Percentiles rank a stretch among this genome's conserved stretches.
Evolutionary conservation across 2,797 vertebrate species (phyloP).

Genomic region (Muscicapa comitata): DNA sequence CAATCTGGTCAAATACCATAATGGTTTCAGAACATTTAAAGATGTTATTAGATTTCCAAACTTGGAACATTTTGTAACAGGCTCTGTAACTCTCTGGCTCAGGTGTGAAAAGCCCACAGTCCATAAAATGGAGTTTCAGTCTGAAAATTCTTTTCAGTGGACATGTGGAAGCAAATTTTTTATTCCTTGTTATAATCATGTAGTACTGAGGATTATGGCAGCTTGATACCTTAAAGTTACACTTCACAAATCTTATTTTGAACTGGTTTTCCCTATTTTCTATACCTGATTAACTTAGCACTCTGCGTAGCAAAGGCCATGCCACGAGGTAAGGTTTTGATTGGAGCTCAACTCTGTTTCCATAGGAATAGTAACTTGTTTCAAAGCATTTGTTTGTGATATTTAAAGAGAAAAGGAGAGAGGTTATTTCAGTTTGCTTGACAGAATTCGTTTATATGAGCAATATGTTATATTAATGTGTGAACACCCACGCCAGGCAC

Average conservation of each 20-base stretch:
- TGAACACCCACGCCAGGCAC: not conserved
- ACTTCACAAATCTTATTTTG: not conserved
- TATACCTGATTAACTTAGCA: not conserved
- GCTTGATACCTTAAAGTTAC: not conserved
- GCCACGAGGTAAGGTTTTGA: not conserved
- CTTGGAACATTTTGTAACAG: not conserved
- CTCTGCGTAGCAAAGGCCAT: not conserved
- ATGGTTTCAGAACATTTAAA: not conserved
- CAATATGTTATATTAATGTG: not conserved
- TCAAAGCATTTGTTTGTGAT: conserved; percentile 32
- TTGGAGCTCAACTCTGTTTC: conserved; percentile 27
- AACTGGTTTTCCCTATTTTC: not conserved
- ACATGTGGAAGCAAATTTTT: not conserved
- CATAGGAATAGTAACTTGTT: conserved; percentile 27
- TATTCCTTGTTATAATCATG: not conserved
- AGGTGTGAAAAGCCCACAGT: not conserved
- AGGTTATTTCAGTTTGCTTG: conserved; percentile 34
- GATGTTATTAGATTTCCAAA: not conserved
- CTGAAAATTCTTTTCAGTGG: not conserved
- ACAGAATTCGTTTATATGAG: conserved; percentile 25
- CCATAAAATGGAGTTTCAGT: not conserved
- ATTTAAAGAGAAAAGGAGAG: conserved; percentile 31
- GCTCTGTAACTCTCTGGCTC: not conserved
- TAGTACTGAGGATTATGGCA: not conserved
- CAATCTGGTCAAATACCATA: not conserved